Evolutionary conservation across 2,888 invertebrate genomes (phyloP), one percentile per base, ranked within the genome.

Genomic region (Melanostoma scalare): DNA sequence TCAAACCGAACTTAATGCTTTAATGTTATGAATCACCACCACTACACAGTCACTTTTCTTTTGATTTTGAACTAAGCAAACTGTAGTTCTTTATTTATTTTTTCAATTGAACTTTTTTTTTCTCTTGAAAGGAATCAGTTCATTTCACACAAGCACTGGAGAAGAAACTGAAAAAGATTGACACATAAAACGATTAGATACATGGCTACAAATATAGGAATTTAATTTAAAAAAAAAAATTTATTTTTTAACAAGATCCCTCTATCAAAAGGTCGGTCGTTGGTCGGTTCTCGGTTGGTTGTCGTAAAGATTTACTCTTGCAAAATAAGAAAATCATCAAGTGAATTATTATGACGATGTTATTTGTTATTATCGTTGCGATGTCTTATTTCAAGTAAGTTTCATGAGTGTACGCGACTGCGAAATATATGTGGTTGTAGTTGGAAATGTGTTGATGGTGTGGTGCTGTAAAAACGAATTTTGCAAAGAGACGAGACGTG

Each of bases 181-280:
- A 58, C 31, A 58, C n/a, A 6, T 31, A 61, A 2, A 35, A 36
- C 2, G 35, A 46, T 61, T 36, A 60, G 40, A 40, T n/a, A 42
- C 40, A n/a, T 10, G 1, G 44, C 5, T n/a, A 38, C 38, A 36
- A 20, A 3, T 9, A 2, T 53, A 53, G 20, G 20, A 20, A 10
- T 58, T 56, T 56, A 3, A 38, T 55, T 58, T 20, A 33, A 33
- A 10, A 10, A 36, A n/a, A n/a, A n/a, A n/a, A n/a, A n/a, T n/a
- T n/a, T 8, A 60, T 44, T 44, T 31, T 1, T 44, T 3, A 2
- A 42, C 0, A 8, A 42, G 9, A 84, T 71, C 84, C 71, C 55
- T 61, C 74, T 69, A 75, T 84, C 84, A 69, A 79, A 79, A 20
- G 20, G 20, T 20, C 20, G 84, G 84, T 84, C 82, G 65, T 65